Conservation (phyloP, 64 coral and sea anemone genomes). For the Montipora capricornis region DNA sequence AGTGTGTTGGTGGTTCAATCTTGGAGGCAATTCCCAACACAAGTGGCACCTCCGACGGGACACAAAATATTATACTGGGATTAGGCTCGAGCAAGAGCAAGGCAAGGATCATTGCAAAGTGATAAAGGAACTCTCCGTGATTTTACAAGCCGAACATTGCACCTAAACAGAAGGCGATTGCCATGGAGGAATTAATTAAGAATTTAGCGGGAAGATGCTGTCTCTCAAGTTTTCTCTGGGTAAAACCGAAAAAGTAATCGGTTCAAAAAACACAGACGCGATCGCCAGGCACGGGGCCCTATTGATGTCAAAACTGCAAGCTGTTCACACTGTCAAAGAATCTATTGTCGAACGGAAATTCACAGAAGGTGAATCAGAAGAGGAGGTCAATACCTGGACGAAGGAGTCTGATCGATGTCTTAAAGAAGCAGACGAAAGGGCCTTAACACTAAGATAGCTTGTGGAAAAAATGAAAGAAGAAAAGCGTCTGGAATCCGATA, state of each 20-base stretch:
- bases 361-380: neutral
- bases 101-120: neutral
- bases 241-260: neutral
- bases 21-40: neutral
- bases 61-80: neutral
- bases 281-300: neutral
- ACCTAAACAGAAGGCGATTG: neutral
- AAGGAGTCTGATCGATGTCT: neutral
- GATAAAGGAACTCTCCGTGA: slow-evolving; percentile 6
- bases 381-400: neutral
- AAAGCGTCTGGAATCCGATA: neutral
- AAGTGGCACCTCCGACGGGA: neutral
- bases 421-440: neutral
- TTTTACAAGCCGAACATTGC: neutral
- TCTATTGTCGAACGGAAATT: neutral
- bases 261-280: neutral
- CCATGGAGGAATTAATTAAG: neutral
- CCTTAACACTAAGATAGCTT: neutral
- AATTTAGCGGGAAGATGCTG: slow-evolving; percentile 4
- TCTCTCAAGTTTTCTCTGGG: neutral
- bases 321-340: neutral
- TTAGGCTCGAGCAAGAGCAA: neutral
- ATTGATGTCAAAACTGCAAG: neutral
- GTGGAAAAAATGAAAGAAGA: neutral
- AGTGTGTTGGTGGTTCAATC: too few species aligned